A percentile compares a stretch with the other conserved stretches of the same genome.
Conservation (phyloP, 2,113 vertebrate species). For the Condylura cristata region DNA sequence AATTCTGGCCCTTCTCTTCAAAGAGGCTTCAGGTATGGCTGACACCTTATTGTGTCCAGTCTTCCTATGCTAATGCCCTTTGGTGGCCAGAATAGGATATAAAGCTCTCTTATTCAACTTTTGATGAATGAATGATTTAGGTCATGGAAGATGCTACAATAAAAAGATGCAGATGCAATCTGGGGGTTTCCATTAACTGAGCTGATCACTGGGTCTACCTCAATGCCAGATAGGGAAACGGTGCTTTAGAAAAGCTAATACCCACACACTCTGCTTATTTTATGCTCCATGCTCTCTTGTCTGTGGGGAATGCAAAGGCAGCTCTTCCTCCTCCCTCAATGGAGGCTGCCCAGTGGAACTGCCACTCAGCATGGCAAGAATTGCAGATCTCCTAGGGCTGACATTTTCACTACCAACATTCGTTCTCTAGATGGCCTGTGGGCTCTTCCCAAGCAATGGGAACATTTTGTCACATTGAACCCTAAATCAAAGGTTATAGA, state of each 20-base stretch:
- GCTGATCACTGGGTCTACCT: neutral
- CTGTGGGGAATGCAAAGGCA: neutral
- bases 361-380: neutral
- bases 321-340: neutral
- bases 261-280: neutral
- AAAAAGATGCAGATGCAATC: neutral
- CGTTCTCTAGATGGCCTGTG: neutral
- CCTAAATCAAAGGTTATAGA: neutral
- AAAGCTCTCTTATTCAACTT: neutral
- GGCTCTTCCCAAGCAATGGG: neutral
- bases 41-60: neutral
- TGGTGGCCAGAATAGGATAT: neutral
- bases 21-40: constrained; percentile 62
- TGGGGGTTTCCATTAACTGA: neutral
- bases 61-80: neutral
- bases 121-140: neutral
- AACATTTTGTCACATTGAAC: neutral
- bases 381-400: neutral
- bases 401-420: neutral
- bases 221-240: neutral
- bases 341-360: no score
- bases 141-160: neutral
- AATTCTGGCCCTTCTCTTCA: constrained; percentile 67
- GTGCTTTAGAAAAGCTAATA: neutral
- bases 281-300: neutral